Evolutionary conservation across 2,888 invertebrate species (phyloP), one percentile per base, ranked within the genome.

Genomic region (Panzeria rudis): DNA sequence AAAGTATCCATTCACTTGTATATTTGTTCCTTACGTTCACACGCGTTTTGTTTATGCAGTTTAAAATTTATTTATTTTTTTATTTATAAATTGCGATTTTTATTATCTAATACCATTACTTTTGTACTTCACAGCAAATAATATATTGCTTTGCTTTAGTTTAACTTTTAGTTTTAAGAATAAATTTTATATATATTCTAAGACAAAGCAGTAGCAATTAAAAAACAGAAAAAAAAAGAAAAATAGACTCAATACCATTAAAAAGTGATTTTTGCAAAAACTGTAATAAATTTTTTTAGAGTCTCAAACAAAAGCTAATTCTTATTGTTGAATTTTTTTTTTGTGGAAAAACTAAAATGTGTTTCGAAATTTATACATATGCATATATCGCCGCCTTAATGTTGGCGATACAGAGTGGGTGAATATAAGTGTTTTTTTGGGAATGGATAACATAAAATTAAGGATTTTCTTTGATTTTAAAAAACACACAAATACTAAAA

Each of bases 11-110:
- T 72, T 71, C 81, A 77, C 68, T 77, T 47, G 4, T 73, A 2
- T 59, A 56, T 54, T 73, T 69, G 62, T 59, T 73, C 35, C 20
- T 32, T 11, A 71, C 50, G 50, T 84, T 81, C 84, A 84, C 84
- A 84, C 68, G 84, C 77, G 84, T 81, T 84, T 81, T 80, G 59
- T 81, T 77, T 77, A 59, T 72, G 44, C 44, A 54, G 80, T 73
- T 62, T 54, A 47, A 77, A 77, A 84, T 77, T 77, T 73, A 80
- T 52, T 76, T 72, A 23, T 6, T 71, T 68, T 79, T 80, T 80
- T 50, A 54, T 71, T 47, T 75, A 17, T 47, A 13, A 17, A 15
- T 54, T 41, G 13, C 29, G 52, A 64, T 56, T 62, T 68, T 69
- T 77, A 64, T 64, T 54, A 79, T 77, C 56, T 64, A 59, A 68